phyloP scores from a whole-genome alignment of 2,888 invertebrate species.

The Halictus quadricinctus region DNA sequence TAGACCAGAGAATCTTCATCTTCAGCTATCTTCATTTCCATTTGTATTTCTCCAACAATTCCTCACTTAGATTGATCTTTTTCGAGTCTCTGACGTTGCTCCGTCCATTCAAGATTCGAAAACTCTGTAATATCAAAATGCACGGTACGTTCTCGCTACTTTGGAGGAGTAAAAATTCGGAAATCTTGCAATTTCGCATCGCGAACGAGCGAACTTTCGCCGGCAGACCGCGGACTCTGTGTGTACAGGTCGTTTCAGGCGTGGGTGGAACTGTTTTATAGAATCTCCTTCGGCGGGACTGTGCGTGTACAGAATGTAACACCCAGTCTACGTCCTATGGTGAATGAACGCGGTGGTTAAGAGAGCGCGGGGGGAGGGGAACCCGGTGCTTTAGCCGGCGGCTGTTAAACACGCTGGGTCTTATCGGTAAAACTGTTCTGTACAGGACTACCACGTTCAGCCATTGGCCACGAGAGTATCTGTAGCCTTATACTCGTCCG shows the following conservation, averaged over 20 bases:
- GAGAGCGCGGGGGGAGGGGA: conserved; percentile 52
- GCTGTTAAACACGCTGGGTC: conserved; percentile 80
- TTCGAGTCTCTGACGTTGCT: background rate
- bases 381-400: conserved; percentile 77
- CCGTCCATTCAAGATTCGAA: background rate
- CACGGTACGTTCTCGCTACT: background rate
- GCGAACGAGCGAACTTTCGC: conserved; percentile 7
- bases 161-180: background rate
- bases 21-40: too few relatives aligned
- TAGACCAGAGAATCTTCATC: too few relatives aligned
- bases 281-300: conserved; percentile 54
- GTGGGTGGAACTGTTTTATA: conserved; percentile 54
- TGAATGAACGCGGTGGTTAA: conserved; percentile 65
- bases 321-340: conserved; percentile 65
- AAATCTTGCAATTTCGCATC: background rate
- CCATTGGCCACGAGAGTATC: conserved; percentile 75
- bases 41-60: background rate
- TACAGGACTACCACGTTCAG: conserved; percentile 74
- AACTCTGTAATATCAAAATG: background rate
- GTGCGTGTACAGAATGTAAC: conserved; percentile 62
- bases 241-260: conserved; percentile 16
- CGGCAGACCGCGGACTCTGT: background rate
- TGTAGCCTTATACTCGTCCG: conserved; percentile 72
- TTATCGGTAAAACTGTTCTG: conserved; percentile 81
- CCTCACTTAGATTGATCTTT: background rate